These are phyloP conservation scores for Euura lappo DNA, from an alignment of 1,140 invertebrate genomes.

Conservation along the genomic window DNA sequence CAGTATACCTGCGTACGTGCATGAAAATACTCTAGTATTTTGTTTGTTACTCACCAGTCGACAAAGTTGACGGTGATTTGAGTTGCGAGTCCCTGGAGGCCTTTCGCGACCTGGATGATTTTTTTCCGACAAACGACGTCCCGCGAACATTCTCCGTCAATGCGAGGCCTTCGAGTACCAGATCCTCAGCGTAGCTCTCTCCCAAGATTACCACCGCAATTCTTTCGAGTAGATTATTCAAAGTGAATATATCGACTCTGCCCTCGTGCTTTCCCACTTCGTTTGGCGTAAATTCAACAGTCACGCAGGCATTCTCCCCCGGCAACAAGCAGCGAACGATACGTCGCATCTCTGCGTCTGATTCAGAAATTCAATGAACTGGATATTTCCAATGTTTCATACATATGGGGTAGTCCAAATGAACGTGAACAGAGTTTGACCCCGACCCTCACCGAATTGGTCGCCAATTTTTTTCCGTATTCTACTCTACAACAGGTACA, in stretches of 20 bases:
- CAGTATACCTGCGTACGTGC: not conserved
- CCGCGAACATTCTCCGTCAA: conserved; percentile 16
- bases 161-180: conserved; percentile 39
- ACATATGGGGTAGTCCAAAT: too few species aligned
- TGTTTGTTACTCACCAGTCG: not conserved
- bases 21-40: too few species aligned
- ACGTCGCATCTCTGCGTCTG: conserved; percentile 22
- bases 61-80: not conserved
- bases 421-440: too few species aligned
- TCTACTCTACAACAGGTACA: too few species aligned
- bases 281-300: conserved; percentile 30
- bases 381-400: too few species aligned
- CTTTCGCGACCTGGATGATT: not conserved
- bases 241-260: conserved; percentile 29
- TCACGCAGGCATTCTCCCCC: conserved; percentile 22
- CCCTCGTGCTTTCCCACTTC: conserved; percentile 23
- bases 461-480: too few species aligned
- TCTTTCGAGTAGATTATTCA: conserved; percentile 48
- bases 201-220: conserved; percentile 32
- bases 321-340: conserved; percentile 21
- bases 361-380: not conserved
- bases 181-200: conserved; percentile 36
- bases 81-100: not conserved
- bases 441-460: too few species aligned
- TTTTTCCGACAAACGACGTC: not conserved